Percentiles rank a stretch among this genome's conserved stretches.
Conservation (phyloP, 2,888 invertebrate species). For the Oasisia sp. region DNA sequence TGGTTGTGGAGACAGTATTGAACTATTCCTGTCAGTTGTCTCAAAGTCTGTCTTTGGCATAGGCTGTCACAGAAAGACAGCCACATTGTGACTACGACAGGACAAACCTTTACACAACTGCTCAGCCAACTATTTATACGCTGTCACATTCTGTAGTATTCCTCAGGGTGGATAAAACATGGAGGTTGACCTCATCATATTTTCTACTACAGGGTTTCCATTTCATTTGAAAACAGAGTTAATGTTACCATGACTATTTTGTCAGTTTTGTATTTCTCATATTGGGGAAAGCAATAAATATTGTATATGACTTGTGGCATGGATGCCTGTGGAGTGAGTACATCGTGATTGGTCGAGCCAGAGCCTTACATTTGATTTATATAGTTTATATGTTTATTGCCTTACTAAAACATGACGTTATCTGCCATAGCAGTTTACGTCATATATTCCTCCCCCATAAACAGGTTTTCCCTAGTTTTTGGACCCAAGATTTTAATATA, state of each 20-base stretch:
- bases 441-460: no score
- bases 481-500: no score
- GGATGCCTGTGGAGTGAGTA: neutral
- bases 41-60: neutral
- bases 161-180: neutral
- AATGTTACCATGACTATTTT: neutral
- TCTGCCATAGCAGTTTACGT: no score
- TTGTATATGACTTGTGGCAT: neutral
- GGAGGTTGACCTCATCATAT: neutral
- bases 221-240: neutral
- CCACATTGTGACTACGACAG: neutral
- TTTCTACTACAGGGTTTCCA: neutral
- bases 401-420: no score
- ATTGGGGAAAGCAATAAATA: neutral
- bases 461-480: no score
- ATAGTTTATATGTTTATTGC: no score
- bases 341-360: neutral
- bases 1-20: neutral
- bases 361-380: neutral
- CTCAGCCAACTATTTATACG: neutral
- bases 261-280: neutral
- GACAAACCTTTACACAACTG: neutral
- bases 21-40: neutral
- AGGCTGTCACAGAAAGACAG: neutral
- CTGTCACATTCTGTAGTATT: neutral